Evolutionary conservation across 2,888 invertebrate genomes (phyloP), one percentile per base, ranked within the genome.

Genomic region (Campoplex capitator): DNA sequence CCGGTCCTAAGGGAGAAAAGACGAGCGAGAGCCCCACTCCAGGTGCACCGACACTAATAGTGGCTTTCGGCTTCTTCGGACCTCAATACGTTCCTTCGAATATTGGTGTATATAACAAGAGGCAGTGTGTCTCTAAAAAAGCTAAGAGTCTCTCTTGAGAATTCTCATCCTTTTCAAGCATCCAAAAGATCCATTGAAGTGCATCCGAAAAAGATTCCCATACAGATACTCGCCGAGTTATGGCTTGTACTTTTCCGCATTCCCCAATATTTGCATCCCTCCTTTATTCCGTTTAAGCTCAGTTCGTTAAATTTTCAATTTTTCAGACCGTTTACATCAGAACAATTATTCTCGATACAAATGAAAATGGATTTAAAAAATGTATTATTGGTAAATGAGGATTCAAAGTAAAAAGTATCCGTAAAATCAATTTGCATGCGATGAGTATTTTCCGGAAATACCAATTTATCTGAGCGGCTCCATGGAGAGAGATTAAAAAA

Each of bases 31-130:
- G 84, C 77, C 77, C 85, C 88, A 86, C 75, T 76, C 86, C 90
- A 91, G 86, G 89, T 89, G 81, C 68, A n/a, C 70, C 78, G 58
- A 23, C 58, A 9, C 79, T 88, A 87, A 88, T 70, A 73, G 70
- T 35, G 62, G 78, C 54, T 78, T 76, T 84, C 81, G 45, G 70
- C 74, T 74, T 73, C 11, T 74, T 48, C 77, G 18, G n/a, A 45
- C 78, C 74, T 86, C 74, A 68, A 86, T 77, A 82, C 85, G 51
- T 82, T 88, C 86, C 84, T 65, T 23, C n/a, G 51, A 13, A 38
- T 56, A 18, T 74, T 56, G 7, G 28, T 54, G 38, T 67, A 51
- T 28, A n/a, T 23, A 28, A 23, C 23, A 56, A 23, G 28, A n/a
- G 23, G 18, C 16, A 35, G 32, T 54, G 16, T 48, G 45, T 67